phyloP scores from a whole-genome alignment of 1,140 invertebrate genomes.

The Drosophila bocqueti region DNA sequence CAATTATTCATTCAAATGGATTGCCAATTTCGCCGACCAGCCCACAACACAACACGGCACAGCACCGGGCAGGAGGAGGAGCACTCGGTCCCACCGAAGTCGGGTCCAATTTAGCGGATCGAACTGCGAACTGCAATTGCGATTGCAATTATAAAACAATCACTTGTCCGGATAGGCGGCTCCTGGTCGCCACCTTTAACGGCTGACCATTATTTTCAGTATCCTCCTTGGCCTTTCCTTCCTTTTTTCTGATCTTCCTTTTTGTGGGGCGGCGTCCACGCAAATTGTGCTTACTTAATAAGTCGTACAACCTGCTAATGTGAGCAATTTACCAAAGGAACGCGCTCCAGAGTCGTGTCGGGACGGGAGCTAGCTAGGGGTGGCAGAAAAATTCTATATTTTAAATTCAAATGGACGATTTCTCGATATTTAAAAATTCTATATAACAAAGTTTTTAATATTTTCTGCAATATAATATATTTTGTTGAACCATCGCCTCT shows the following conservation, averaged over 20 bases:
- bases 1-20: constrained; percentile 85
- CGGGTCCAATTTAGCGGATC: constrained; percentile 76
- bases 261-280: constrained; percentile 77
- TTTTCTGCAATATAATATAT: neutral
- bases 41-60: constrained; percentile 41
- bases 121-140: constrained; percentile 78
- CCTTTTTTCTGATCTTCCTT: neutral
- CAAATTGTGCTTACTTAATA: constrained; percentile 85
- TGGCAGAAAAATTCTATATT: neutral
- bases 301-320: constrained; percentile 85
- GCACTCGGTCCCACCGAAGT: constrained; percentile 5
- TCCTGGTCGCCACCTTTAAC: constrained; percentile 79
- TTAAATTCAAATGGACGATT: too few species aligned
- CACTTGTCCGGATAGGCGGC: constrained; percentile 79
- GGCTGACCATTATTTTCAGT: constrained; percentile 72
- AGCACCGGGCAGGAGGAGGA: constrained; percentile 3
- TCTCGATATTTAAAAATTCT: neutral
- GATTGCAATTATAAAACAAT: constrained; percentile 85
- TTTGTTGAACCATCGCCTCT: neutral
- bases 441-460: neutral
- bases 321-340: constrained; percentile 84
- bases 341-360: constrained; percentile 48
- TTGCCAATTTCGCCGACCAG: constrained; percentile 77
- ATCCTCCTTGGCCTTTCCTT: constrained; percentile 31
- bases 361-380: constrained; percentile 26